Conservation (phyloP, 1,140 invertebrate genomes). For the Drosophila suzukii region DNA sequence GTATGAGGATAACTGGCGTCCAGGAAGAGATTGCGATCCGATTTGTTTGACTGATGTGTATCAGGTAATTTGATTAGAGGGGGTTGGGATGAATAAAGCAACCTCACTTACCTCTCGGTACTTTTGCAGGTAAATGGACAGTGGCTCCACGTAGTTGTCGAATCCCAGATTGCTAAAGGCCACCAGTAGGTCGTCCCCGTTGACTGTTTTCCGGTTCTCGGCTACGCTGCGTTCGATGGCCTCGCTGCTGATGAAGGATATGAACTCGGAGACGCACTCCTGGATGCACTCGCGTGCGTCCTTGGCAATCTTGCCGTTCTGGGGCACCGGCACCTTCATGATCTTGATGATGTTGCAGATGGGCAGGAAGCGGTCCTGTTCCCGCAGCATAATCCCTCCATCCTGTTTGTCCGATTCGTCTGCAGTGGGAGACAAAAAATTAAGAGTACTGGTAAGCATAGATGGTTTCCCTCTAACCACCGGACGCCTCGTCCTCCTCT, state of each 20-base stretch:
- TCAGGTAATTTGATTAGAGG: neutral
- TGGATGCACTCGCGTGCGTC: conserved; percentile 99
- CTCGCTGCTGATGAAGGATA: conserved; percentile 99
- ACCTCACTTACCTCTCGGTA: conserved; percentile 90
- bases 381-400: conserved; percentile 86
- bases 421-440: neutral
- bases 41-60: conserved; percentile 75
- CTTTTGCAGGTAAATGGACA: conserved; percentile 98
- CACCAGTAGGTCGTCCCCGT: conserved; percentile 98
- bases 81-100: neutral
- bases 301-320: conserved; percentile 99
- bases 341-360: conserved; percentile 99
- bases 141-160: conserved; percentile 98
- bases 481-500: conserved; percentile 73
- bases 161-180: conserved; percentile 99
- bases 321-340: conserved; percentile 99
- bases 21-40: conserved; percentile 79
- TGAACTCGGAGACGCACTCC: conserved; percentile 99
- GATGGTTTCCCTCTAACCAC: conserved; percentile 38
- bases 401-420: conserved; percentile 79
- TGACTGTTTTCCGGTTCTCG: conserved; percentile 99
- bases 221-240: conserved; percentile 98
- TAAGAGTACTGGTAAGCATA: neutral
- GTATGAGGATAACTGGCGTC: conserved; percentile 57
- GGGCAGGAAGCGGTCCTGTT: conserved; percentile 98